Evolutionary conservation across 2,113 vertebrate genomes (phyloP).

Genomic region (Neolamprologus ventralis): DNA sequence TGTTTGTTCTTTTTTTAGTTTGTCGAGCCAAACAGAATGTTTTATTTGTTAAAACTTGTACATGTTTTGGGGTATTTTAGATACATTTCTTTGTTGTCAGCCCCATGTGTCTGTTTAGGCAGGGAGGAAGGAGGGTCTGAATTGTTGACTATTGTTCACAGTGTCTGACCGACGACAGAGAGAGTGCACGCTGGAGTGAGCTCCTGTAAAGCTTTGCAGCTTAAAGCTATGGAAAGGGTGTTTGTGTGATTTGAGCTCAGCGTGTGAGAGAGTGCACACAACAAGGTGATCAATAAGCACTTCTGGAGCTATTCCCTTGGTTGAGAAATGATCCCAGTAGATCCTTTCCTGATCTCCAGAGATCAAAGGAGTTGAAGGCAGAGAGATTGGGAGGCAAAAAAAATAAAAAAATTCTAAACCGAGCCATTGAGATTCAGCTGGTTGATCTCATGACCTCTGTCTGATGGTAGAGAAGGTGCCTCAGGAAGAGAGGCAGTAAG

Average conservation of each 20-base stretch:
- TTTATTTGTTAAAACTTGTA: slow-evolving; percentile 17
- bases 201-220: slow-evolving; percentile 17
- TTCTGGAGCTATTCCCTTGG: slow-evolving; percentile 44
- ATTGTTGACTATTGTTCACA: slow-evolving; percentile 13
- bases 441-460: slow-evolving; percentile 50
- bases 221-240: slow-evolving; percentile 15
- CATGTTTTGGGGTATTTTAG: neutral
- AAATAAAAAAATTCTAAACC: neutral
- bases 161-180: neutral
- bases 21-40: neutral
- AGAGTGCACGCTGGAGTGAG: neutral
- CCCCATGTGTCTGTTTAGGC: neutral
- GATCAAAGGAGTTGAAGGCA: slow-evolving; percentile 38
- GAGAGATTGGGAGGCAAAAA: slow-evolving; percentile 33
- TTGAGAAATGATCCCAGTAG: slow-evolving; percentile 53
- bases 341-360: slow-evolving; percentile 42
- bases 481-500: slow-evolving; percentile 7
- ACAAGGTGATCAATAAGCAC: slow-evolving; percentile 68
- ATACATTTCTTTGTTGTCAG: neutral
- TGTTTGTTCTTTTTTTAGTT: neutral
- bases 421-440: slow-evolving; percentile 9
- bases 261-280: slow-evolving; percentile 40
- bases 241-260: slow-evolving; percentile 47
- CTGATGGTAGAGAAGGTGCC: slow-evolving; percentile 36
- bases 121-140: slow-evolving; percentile 13